Evolutionary conservation across 1,140 invertebrate genomes (phyloP), one percentile per base, ranked within the genome.

Genomic region (Drosophila arizonae): DNA sequence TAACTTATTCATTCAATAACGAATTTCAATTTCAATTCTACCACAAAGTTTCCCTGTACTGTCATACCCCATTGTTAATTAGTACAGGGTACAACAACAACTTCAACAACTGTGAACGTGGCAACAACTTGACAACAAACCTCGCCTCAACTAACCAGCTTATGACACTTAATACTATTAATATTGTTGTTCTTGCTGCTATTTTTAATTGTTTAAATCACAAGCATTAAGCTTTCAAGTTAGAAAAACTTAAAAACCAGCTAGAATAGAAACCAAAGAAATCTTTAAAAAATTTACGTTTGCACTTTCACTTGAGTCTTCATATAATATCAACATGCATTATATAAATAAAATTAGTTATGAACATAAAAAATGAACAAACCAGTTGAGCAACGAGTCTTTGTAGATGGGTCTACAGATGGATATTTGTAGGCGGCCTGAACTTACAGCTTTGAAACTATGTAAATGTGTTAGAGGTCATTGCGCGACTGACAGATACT

Each of bases 141-240:
- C 33, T 69, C 33, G 64, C 36, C 66, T 67, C 52, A 70, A 33
- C 70, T 67, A 54, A 43, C 48, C 33, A 60, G 48, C 64, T 67
- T 67, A 60, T 72, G 64, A 46, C 64, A 67, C 64, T 51, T 65
- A 28, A 50, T 30, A 36, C 33, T 48, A 36, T 24, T 51, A 48
- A 9, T 50, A 17, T 26, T 72, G 36, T 52, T 52, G 43, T 43
- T 66, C 4, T 54, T 60, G 39, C 24, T 55, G 50, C 13, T 45
- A 39, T 26, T 61, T 68, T 67, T 67, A 72, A 68, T 72, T 72
- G 64, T 41, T 46, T 57, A 24, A 68, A 46, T 28, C 69, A 43
- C 61, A 65, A 17, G 56, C 33, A 66, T 56, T 48, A 55, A 55
- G 43, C 26, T 26, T 26, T 65, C 26, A 60, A 58, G 57, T 9